phyloP scores from a whole-genome alignment of 2,888 invertebrate species.

The Noctua comes region DNA sequence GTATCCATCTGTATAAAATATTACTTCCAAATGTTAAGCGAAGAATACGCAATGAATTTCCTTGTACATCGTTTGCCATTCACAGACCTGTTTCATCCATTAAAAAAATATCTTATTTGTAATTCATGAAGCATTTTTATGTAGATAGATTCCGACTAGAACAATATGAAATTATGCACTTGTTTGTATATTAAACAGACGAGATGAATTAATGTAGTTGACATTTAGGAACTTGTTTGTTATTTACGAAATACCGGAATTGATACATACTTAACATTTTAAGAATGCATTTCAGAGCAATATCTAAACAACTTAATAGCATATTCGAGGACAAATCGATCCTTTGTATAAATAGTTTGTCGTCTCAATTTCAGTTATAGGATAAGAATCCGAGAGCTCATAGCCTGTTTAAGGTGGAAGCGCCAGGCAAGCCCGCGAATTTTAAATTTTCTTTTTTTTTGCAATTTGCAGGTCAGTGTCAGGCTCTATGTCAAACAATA shows the following conservation, averaged over 20 bases:
- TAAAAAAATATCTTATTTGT: neutral
- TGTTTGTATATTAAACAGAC: constrained; percentile 25
- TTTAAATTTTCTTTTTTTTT: no score
- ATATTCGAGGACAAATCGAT: constrained; percentile 5
- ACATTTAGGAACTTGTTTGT: constrained; percentile 19
- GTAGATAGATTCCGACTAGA: neutral
- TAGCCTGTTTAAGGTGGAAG: no score
- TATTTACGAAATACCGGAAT: constrained; percentile 26
- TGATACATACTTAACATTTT: neutral
- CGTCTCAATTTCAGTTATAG: neutral
- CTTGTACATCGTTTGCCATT: neutral
- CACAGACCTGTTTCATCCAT: neutral
- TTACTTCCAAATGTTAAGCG: no score
- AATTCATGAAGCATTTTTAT: constrained; percentile 6
- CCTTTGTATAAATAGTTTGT: neutral
- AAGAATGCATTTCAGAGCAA: constrained; percentile 20
- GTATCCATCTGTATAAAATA: neutral
- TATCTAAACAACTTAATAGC: neutral
- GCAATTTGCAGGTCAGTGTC: no score
- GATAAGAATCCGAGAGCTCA: no score
- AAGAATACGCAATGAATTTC: neutral
- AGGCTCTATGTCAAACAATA: no score
- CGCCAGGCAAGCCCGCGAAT: no score
- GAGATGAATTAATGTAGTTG: constrained; percentile 19
- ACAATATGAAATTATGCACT: constrained; percentile 22